Evolutionary conservation across 2,113 vertebrate species (phyloP).

Genomic region (Misgurnus anguillicaudatus): DNA sequence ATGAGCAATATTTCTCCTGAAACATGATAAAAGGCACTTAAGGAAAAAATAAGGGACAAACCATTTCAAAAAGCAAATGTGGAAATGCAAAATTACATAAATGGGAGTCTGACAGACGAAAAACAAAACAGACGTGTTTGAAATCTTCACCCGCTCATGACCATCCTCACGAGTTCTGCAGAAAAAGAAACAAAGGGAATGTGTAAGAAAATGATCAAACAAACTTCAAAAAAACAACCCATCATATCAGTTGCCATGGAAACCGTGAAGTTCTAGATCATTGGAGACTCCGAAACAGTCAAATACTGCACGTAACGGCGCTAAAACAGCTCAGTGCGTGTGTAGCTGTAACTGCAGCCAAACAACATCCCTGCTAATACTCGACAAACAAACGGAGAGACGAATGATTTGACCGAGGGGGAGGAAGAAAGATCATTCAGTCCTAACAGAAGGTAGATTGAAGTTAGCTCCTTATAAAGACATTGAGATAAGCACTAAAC

Average conservation of each 20-base stretch:
- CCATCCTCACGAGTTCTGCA: slow-evolving; percentile 90
- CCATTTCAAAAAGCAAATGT: slow-evolving; percentile 22
- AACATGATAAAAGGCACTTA: slow-evolving; percentile 72
- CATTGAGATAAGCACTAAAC: slow-evolving; percentile 26
- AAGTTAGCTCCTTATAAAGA: slow-evolving; percentile 44
- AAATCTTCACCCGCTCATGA: slow-evolving; percentile 84
- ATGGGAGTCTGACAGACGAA: slow-evolving; percentile 26
- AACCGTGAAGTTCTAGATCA: not conserved
- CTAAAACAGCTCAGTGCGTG: not conserved
- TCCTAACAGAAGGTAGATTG: slow-evolving; percentile 42
- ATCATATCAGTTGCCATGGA: not conserved
- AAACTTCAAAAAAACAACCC: slow-evolving; percentile 20
- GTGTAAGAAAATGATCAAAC: not conserved
- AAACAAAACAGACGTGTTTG: slow-evolving; percentile 39
- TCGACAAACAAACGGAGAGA: slow-evolving; percentile 10
- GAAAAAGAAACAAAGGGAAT: not conserved
- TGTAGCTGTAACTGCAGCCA: slow-evolving; percentile 10
- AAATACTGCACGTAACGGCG: not conserved
- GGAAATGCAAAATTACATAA: not conserved
- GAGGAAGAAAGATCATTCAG: slow-evolving; percentile 32
- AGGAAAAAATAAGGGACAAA: slow-evolving; percentile 53
- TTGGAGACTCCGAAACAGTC: not conserved
- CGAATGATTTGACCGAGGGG: slow-evolving; percentile 8
- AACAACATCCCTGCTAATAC: not conserved
- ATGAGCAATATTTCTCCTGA: slow-evolving; percentile 57